These are phyloP conservation scores for Pseudomugil gertrudae DNA, from an alignment of 2,797 vertebrate species.

Conservation along the genomic window DNA sequence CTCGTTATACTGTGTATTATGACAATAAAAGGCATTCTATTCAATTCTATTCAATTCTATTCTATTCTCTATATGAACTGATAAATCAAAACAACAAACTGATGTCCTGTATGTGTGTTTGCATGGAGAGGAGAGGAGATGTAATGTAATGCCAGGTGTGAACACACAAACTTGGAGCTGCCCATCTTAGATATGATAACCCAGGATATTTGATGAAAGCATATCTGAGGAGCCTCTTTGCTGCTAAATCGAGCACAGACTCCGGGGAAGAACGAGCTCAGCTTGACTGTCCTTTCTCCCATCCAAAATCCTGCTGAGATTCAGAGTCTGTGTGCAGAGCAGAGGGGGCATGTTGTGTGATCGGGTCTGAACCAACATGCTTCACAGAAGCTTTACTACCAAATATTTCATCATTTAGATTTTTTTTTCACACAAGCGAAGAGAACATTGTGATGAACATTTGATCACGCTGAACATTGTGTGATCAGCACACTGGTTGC, in stretches of 20 bases:
- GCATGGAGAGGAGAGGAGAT: not conserved
- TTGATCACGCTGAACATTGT: constrained; percentile 2
- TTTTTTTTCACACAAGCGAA: no score
- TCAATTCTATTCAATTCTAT: no score
- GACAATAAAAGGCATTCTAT: no score
- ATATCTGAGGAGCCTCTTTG: not conserved
- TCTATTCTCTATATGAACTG: no score
- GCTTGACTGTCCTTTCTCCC: not conserved
- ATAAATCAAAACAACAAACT: not conserved
- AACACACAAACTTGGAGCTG: not conserved
- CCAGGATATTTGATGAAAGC: not conserved
- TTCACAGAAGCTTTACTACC: not conserved
- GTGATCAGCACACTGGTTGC: no score
- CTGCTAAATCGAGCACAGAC: not conserved
- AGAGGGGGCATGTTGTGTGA: not conserved
- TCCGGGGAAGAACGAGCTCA: not conserved
- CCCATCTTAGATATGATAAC: not conserved
- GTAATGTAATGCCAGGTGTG: not conserved
- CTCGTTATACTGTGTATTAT: no score
- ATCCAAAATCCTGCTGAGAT: not conserved
- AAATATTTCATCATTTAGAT: no score
- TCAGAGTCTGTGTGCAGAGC: not conserved
- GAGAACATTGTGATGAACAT: constrained; percentile 20
- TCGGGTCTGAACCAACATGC: not conserved
- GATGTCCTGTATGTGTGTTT: not conserved